A percentile compares a stretch with the other conserved stretches of the same genome.
These are phyloP conservation scores for Tanytarsus gracilentus DNA, from an alignment of 2,888 invertebrate genomes.

Conservation along the genomic window DNA sequence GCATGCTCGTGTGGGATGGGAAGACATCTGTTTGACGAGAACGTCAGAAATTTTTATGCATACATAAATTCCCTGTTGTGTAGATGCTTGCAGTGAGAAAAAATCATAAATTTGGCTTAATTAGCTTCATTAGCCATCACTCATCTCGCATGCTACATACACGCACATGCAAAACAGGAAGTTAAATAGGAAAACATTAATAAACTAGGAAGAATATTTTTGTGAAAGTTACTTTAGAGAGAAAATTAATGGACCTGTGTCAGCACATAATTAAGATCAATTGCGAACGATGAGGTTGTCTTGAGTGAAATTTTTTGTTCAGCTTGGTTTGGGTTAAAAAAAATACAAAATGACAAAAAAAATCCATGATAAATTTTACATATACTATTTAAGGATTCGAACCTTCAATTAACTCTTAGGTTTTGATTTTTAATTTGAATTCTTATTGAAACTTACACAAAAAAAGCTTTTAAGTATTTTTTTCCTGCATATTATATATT, in stretches of 20 bases:
- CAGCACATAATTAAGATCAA: constrained; percentile 28
- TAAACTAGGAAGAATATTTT: not conserved
- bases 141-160: no score
- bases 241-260: constrained; percentile 25
- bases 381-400: no score
- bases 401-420: no score
- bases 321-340: no score
- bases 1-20: not conserved
- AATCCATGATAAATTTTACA: no score
- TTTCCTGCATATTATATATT: no score
- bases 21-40: constrained; percentile 24
- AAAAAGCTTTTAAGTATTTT: no score
- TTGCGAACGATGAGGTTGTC: not conserved
- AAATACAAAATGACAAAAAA: no score
- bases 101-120: constrained; percentile 28
- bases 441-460: no score
- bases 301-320: not conserved
- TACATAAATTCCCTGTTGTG: not conserved
- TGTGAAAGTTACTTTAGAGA: not conserved
- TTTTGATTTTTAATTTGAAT: no score
- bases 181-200: not conserved
- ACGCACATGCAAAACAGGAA: constrained; percentile 21
- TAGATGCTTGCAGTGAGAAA: not conserved
- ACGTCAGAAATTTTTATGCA: constrained; percentile 2
- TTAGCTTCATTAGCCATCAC: constrained; percentile 15